Base-by-base conservation (phyloP, 2,113 vertebrate genomes). In the Setophaga coronata region DNA sequence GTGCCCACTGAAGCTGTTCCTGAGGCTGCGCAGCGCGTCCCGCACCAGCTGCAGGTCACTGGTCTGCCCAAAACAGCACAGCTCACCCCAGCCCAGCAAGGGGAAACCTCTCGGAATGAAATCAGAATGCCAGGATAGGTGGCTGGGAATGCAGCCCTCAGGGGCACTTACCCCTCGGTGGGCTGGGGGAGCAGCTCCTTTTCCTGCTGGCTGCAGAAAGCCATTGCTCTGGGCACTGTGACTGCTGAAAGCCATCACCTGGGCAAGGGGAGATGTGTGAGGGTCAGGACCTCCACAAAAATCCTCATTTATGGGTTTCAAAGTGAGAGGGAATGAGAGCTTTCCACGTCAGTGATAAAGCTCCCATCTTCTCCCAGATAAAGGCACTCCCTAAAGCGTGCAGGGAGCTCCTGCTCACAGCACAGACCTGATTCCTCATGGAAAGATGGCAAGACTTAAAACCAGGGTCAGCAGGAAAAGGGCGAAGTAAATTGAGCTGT, bases 11-110 rank as follows among this genome's bases (percentile, higher is more conserved):
- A 99, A 99, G 93, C 98, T 99, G 96, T 99, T 99, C 95, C 99
- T 98, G 91, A 99, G 97, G 97, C 99, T 99, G 45, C 99, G 98
- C 2, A 99, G 98, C 18, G 99, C 98, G 14, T 99, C 99, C 16
- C 99, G 97, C 2, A 99, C 98, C 54, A 99, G 98, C 97, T 99
- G 99, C 88, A 99, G 96, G 96, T 99, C 99, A 7, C 98, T 99
- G 20, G 98, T 97, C 99, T 99, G 98, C 77, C 53, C 92, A 57
- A 45, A 77, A 95, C 48, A 97, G 2, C 66, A 10, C 13, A 8
- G 28, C 29, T 66, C 53, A 86, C 14, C 5, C 19, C 15, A 51
- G 6, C 28, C n/a, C 82, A 65, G 33, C 40, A 5, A 66, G 61
- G 48, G 42, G 36, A 60, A 57, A 7, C 17, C 16, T 31, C 25